A percentile compares a stretch with the other conserved stretches of the same genome.
Conservation (phyloP, 2,888 invertebrate genomes). For the Ophion ventricosus region DNA sequence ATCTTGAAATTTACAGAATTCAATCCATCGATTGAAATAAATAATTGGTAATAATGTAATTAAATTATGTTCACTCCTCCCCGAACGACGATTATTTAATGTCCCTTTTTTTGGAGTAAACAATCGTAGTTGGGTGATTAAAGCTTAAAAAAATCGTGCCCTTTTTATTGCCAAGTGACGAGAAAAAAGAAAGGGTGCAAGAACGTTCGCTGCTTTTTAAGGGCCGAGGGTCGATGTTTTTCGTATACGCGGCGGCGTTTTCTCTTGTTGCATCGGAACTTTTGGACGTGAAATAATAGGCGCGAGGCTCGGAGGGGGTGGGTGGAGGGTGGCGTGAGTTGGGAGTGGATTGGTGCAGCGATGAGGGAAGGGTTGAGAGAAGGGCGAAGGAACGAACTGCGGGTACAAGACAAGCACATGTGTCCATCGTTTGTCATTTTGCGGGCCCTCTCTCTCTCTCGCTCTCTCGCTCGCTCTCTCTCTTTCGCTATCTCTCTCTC, state of each 20-base stretch:
- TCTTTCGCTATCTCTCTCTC: neutral
- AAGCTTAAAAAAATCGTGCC: neutral
- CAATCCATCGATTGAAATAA: too few species aligned
- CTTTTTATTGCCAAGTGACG: neutral
- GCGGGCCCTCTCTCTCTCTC: slow-evolving; percentile 67
- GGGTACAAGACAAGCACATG: slow-evolving; percentile 72
- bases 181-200: neutral
- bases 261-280: slow-evolving; percentile 19
- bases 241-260: slow-evolving; percentile 15
- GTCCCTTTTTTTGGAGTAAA: neutral
- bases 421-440: slow-evolving; percentile 79
- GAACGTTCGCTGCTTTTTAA: neutral
- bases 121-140: neutral
- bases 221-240: slow-evolving; percentile 52
- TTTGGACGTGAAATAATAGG: slow-evolving; percentile 58
- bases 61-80: too few species aligned
- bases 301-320: slow-evolving; percentile 26
- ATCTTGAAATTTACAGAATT: too few species aligned
- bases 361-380: slow-evolving; percentile 23
- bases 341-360: slow-evolving; percentile 31
- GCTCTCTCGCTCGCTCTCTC: neutral
- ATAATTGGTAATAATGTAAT: too few species aligned
- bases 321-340: slow-evolving; percentile 23
- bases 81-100: too few species aligned
- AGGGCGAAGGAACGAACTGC: slow-evolving; percentile 64